Conservation (phyloP, 92 coral and sea anemone species). For the Bergia puertoricense region DNA sequence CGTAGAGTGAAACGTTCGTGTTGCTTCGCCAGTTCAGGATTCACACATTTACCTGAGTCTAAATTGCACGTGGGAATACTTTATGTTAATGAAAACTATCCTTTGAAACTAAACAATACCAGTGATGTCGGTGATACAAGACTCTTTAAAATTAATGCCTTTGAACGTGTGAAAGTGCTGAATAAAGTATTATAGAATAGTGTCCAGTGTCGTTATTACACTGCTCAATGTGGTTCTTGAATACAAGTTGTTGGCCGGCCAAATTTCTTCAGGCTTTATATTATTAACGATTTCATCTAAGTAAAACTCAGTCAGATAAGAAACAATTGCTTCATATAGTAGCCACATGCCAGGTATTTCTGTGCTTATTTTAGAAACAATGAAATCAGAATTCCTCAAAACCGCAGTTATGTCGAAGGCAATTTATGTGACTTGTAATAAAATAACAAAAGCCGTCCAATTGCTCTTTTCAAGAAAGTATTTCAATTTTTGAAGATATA, state of each 20-base stretch:
- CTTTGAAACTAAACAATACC: constrained; percentile 50
- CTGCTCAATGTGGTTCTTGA: constrained; percentile 19
- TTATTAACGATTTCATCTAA: constrained; percentile 8
- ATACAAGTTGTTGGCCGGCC: neutral
- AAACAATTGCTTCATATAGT: neutral
- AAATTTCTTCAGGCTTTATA: neutral
- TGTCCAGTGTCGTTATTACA: constrained; percentile 48
- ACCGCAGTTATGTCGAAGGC: constrained; percentile 25
- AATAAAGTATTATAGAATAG: constrained; percentile 33
- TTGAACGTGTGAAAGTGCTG: constrained; percentile 59
- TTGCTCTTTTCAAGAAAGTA: constrained; percentile 34
- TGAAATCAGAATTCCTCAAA: constrained; percentile 29
- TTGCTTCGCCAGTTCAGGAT: neutral
- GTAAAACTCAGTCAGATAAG: constrained; percentile 3
- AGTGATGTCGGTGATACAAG: constrained; percentile 46
- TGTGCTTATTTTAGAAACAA: constrained; percentile 2
- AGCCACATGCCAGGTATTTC: constrained; percentile 30
- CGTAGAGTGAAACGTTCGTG: neutral
- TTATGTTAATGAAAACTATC: constrained; percentile 53
- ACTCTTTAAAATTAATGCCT: constrained; percentile 50
- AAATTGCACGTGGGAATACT: constrained; percentile 61
- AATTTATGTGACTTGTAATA: neutral
- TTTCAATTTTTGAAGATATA: neutral
- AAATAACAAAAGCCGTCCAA: constrained; percentile 28
- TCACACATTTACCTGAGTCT: constrained; percentile 12